phyloP scores from a whole-genome alignment of 2,888 invertebrate genomes.

The Mamestra brassicae region DNA sequence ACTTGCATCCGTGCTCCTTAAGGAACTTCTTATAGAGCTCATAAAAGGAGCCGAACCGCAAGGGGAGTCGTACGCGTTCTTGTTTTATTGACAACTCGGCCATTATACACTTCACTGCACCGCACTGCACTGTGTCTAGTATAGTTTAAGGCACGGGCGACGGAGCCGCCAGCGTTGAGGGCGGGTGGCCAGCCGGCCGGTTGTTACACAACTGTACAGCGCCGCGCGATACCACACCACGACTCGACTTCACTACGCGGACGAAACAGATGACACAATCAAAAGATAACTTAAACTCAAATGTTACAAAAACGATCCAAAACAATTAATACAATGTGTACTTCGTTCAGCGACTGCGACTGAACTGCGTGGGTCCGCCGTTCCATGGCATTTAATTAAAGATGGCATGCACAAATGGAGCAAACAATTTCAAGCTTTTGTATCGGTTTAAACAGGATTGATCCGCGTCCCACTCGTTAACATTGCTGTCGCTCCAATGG shows the following conservation, averaged over 20 bases:
- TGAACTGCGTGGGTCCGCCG: constrained; percentile 77
- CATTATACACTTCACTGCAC: constrained; percentile 79
- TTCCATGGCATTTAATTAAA: constrained; percentile 82
- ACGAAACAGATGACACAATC: constrained; percentile 68
- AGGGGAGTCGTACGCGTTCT: constrained; percentile 77
- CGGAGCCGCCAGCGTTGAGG: constrained; percentile 69
- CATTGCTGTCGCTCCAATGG: constrained; percentile 56
- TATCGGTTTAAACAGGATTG: constrained; percentile 89
- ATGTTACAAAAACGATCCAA: constrained; percentile 25
- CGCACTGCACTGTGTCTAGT: constrained; percentile 69
- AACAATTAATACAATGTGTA: constrained; percentile 53
- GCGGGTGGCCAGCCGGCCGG: constrained; percentile 84
- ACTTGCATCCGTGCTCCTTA: constrained; percentile 88
- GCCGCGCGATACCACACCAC: constrained; percentile 72
- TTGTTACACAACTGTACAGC: constrained; percentile 81
- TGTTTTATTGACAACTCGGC: constrained; percentile 82
- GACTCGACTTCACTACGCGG: constrained; percentile 60
- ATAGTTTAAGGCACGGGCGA: constrained; percentile 64
- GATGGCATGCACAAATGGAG: constrained; percentile 79
- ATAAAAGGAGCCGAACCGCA: constrained; percentile 84
- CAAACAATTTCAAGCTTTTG: constrained; percentile 80
- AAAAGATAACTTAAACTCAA: constrained; percentile 63
- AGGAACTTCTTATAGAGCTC: constrained; percentile 87
- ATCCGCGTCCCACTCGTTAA: constrained; percentile 79
- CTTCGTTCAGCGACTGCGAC: constrained; percentile 71